A percentile compares a stretch with the other conserved stretches of the same genome.
These are phyloP conservation scores for Synergus japonicus DNA, from an alignment of 2,888 invertebrate species.

Conservation along the genomic window DNA sequence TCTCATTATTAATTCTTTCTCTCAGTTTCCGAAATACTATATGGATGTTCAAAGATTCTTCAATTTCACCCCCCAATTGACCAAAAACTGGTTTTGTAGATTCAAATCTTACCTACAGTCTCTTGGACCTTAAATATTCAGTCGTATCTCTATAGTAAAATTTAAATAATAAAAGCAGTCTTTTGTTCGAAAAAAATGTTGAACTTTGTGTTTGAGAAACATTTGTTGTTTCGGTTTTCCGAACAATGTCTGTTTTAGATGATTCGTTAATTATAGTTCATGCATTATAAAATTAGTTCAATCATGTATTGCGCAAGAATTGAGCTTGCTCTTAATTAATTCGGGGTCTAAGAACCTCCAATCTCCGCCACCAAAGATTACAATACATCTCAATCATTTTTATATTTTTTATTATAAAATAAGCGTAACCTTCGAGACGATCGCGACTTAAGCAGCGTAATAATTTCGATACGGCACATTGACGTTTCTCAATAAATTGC, in stretches of 20 bases:
- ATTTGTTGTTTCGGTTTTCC: background rate
- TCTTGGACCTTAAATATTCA: conserved; percentile 13
- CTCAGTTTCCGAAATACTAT: background rate
- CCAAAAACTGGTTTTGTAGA: conserved; percentile 5
- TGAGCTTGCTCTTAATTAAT: conserved; percentile 23
- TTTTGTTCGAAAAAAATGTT: background rate
- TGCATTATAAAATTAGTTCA: conserved; percentile 11
- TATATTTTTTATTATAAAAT: background rate
- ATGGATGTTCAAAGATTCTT: background rate
- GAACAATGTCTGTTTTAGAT: background rate
- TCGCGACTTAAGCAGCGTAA: background rate
- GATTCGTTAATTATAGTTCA: too few relatives aligned
- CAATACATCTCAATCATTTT: background rate
- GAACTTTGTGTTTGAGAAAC: background rate
- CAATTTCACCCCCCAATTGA: background rate
- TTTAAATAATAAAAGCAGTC: conserved; percentile 11
- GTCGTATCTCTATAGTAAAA: background rate
- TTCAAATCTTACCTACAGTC: conserved; percentile 16
- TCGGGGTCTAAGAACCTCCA: conserved; percentile 12
- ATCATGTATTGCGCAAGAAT: background rate
- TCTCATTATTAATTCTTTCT: background rate
- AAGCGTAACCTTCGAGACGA: background rate
- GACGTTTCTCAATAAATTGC: conserved; percentile 7
- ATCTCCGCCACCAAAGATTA: background rate
- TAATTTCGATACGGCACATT: conserved; percentile 7